Percentiles rank a stretch among this genome's conserved stretches.
Conservation (phyloP, 2,888 invertebrate genomes). For the Clostera curtula region DNA sequence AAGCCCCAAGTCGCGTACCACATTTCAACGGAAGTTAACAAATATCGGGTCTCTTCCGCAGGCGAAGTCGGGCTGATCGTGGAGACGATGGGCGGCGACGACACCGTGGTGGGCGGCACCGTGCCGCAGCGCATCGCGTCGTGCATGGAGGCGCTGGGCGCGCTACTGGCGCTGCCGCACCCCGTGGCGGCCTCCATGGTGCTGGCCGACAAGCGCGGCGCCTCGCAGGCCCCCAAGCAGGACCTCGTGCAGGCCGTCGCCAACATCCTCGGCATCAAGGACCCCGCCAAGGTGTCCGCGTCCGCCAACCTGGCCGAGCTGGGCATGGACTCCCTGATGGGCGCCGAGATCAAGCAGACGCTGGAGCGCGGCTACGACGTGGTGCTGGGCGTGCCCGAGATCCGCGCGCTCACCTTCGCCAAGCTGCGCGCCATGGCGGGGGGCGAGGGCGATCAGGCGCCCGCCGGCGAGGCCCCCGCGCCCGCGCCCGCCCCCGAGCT, state of each 20-base stretch:
- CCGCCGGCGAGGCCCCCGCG: conserved; percentile 7
- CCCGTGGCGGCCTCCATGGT: conserved; percentile 89
- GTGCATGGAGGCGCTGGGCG: conserved; percentile 90
- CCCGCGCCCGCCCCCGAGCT: conserved; percentile 21
- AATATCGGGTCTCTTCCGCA: conserved; percentile 7
- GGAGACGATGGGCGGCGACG: conserved; percentile 92
- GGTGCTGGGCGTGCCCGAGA: conserved; percentile 92
- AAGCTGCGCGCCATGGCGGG: conserved; percentile 78
- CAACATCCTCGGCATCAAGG: conserved; percentile 93
- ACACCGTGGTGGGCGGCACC: conserved; percentile 95
- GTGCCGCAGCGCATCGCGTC: conserved; percentile 96
- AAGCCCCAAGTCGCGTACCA: background rate
- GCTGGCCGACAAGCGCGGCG: conserved; percentile 87
- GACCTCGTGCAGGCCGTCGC: conserved; percentile 85
- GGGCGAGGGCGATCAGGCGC: conserved; percentile 29
- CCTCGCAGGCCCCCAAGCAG: conserved; percentile 68
- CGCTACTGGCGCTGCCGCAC: conserved; percentile 92
- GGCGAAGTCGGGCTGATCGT: conserved; percentile 95
- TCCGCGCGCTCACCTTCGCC: conserved; percentile 87
- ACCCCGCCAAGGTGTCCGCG: conserved; percentile 83
- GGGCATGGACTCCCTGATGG: conserved; percentile 99
- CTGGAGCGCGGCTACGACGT: conserved; percentile 94
- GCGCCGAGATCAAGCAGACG: conserved; percentile 98
- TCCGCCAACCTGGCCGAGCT: conserved; percentile 91
- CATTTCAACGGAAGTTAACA: background rate